Evolutionary conservation across 2,888 invertebrate genomes (phyloP).

Genomic region (Stenchaetothrips biformis): DNA sequence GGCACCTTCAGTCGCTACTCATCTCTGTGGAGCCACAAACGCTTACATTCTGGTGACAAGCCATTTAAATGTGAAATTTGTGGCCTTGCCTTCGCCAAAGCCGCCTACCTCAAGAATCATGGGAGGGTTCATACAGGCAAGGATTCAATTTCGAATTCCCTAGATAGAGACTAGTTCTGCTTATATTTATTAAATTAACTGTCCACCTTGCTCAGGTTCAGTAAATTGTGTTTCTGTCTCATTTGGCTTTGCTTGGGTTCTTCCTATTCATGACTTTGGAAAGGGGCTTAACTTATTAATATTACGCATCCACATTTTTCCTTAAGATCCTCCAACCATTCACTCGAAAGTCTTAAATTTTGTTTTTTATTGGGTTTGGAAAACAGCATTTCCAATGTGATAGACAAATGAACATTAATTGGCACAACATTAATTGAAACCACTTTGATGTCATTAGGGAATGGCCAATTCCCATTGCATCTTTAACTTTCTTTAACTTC

Average conservation of each 20-base stretch:
- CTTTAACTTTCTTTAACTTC: neutral
- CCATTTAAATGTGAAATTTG: constrained; percentile 86
- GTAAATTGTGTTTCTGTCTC: neutral
- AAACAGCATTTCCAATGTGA: no score
- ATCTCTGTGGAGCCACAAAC: constrained; percentile 83
- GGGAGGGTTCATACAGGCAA: constrained; percentile 76
- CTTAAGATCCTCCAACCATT: no score
- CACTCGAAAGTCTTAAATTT: no score
- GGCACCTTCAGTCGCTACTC: constrained; percentile 56
- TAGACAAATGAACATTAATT: no score
- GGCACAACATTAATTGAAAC: no score
- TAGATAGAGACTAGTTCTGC: constrained; percentile 17
- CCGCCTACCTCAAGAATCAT: constrained; percentile 85
- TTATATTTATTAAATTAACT: neutral
- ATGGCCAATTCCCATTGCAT: neutral
- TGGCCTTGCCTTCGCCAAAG: constrained; percentile 82
- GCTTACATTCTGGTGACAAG: constrained; percentile 76
- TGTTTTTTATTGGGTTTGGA: no score
- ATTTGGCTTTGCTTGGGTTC: constrained; percentile 11
- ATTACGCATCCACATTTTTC: constrained; percentile 30
- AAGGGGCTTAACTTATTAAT: constrained; percentile 2
- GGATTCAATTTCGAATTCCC: constrained; percentile 40
- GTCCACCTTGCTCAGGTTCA: neutral
- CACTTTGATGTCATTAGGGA: neutral
- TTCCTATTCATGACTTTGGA: neutral